phyloP scores from a whole-genome alignment of 2,797 vertebrate species.

The Pangasius macronema region DNA sequence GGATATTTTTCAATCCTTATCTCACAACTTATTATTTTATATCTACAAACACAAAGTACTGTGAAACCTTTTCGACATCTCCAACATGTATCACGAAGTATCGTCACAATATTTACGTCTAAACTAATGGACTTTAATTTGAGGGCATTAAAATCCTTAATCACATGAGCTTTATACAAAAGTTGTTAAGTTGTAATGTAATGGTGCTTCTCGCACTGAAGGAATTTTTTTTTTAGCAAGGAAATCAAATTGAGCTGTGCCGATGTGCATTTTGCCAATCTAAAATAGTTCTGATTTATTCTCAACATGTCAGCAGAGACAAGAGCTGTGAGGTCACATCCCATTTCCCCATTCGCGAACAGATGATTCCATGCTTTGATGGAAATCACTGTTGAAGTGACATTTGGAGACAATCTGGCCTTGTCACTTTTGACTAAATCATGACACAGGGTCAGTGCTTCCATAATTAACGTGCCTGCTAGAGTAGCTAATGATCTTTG shows the following conservation, averaged over 20 bases:
- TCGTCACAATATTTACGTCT: no score
- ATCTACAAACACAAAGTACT: neutral
- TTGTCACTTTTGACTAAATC: slow-evolving; percentile 74
- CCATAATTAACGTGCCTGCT: slow-evolving; percentile 55
- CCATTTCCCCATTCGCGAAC: slow-evolving; percentile 62
- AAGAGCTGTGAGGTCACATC: slow-evolving; percentile 54
- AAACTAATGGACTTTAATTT: no score
- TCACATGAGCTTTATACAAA: neutral
- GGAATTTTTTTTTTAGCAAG: neutral
- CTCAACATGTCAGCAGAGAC: slow-evolving; percentile 45
- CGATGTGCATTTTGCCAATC: neutral
- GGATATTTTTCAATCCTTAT: neutral
- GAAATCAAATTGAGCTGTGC: slow-evolving; percentile 11
- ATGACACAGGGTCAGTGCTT: slow-evolving; percentile 66
- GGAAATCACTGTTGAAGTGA: slow-evolving; percentile 80
- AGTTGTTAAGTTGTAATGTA: neutral
- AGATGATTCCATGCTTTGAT: slow-evolving; percentile 68
- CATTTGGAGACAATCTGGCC: slow-evolving; percentile 75
- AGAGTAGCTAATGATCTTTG: slow-evolving; percentile 54
- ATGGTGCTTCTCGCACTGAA: neutral
- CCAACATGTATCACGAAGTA: no score
- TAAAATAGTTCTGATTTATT: slow-evolving; percentile 39
- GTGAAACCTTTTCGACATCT: no score
- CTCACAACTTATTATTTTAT: neutral
- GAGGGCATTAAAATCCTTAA: neutral